Evolutionary conservation across 2,888 invertebrate species (phyloP).

Genomic region (Chesias legatella): DNA sequence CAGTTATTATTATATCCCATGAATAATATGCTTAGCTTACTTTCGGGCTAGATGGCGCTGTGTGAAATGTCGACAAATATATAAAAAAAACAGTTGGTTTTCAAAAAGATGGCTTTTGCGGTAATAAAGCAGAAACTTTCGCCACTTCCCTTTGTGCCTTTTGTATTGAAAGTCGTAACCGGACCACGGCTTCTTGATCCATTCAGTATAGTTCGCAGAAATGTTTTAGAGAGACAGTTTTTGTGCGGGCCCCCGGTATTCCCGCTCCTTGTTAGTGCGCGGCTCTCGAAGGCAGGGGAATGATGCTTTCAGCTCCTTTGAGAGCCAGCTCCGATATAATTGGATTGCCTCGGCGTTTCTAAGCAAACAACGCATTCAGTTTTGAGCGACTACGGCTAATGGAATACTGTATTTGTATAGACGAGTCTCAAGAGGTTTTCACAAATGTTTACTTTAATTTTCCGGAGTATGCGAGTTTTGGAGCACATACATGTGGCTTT

Average conservation of each 20-base stretch:
- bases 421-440: too few species aligned
- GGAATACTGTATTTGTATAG: constrained; percentile 8
- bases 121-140: too few species aligned
- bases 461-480: too few species aligned
- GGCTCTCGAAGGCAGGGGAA: constrained; percentile 36
- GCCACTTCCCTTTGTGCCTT: too few species aligned
- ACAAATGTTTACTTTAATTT: too few species aligned
- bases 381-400: constrained; percentile 19
- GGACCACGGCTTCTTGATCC: constrained; percentile 3
- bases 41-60: too few species aligned
- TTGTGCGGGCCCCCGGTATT: constrained; percentile 19
- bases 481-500: too few species aligned
- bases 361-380: constrained; percentile 37
- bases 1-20: too few species aligned
- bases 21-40: too few species aligned
- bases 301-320: constrained; percentile 54
- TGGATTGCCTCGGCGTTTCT: constrained; percentile 62
- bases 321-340: constrained; percentile 62
- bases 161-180: background rate
- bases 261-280: constrained; percentile 30
- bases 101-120: too few species aligned
- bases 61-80: too few species aligned
- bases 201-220: constrained; percentile 5
- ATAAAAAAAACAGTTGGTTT: too few species aligned
- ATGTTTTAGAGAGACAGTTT: constrained; percentile 16